phyloP scores from a whole-genome alignment of 2,797 vertebrate species.

The Lepidocolaptes lacrymiger region DNA sequence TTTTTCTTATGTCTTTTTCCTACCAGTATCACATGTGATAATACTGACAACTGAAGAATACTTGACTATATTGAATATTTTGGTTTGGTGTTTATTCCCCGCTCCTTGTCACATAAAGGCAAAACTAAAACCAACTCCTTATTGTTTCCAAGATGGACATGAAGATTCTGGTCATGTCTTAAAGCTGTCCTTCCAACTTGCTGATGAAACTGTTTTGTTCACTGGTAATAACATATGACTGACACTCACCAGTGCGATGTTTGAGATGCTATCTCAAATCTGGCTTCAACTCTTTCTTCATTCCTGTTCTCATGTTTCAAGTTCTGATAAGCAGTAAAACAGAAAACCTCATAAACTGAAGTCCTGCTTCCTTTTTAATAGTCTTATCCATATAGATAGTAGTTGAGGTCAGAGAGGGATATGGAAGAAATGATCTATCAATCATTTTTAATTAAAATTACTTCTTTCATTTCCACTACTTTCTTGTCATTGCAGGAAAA shows the following conservation, averaged over 20 bases:
- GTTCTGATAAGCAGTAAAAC: neutral
- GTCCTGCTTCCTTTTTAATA: neutral
- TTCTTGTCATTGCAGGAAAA: neutral
- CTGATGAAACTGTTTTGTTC: neutral
- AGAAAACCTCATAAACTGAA: neutral
- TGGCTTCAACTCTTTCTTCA: neutral
- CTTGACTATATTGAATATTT: neutral
- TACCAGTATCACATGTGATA: neutral
- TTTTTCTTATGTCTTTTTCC: neutral
- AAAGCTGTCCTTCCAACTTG: neutral
- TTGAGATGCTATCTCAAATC: neutral
- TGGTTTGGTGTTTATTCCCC: neutral
- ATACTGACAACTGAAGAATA: neutral
- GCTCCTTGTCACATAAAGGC: neutral
- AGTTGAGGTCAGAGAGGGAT: neutral
- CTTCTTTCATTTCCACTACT: neutral
- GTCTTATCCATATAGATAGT: neutral
- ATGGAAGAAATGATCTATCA: neutral
- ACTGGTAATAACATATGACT: fast-evolving
- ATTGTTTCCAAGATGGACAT: neutral
- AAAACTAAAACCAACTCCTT: neutral
- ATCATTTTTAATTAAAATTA: neutral
- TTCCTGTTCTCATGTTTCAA: neutral
- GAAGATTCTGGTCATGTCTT: neutral
- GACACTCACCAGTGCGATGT: no score